Percentiles rank a stretch among this genome's conserved stretches.
phyloP scores from a whole-genome alignment of 2,888 invertebrate species.

The Tetranychus truncatus region DNA sequence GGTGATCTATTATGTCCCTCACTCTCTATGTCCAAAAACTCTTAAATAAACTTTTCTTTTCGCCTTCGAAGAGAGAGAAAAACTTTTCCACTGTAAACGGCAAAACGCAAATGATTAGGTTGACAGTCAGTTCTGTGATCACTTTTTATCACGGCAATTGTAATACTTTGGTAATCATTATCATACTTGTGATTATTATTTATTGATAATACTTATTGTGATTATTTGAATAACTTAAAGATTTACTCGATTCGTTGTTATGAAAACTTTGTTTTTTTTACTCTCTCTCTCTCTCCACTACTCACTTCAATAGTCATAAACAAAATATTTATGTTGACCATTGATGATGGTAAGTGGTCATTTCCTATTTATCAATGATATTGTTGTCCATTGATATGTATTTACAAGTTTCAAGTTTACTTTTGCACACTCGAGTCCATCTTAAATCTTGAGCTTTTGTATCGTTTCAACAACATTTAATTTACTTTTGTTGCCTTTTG shows the following conservation, averaged over 20 bases:
- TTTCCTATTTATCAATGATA: background rate
- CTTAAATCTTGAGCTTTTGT: background rate
- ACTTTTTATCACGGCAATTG: too few species aligned
- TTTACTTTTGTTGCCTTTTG: too few species aligned
- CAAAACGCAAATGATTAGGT: too few species aligned
- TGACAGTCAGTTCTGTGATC: too few species aligned
- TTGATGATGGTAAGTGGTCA: background rate
- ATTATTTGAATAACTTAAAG: too few species aligned
- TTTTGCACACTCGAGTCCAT: background rate
- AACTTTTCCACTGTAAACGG: too few species aligned
- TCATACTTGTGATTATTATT: too few species aligned
- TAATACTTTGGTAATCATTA: too few species aligned
- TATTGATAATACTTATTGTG: too few species aligned
- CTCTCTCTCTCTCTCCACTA: conserved; percentile 6
- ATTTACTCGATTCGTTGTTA: too few species aligned
- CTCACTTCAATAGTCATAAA: background rate
- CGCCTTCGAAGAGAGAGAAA: too few species aligned
- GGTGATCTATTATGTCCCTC: background rate
- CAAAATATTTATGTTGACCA: background rate
- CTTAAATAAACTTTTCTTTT: background rate
- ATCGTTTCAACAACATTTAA: too few species aligned
- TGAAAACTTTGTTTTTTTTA: background rate
- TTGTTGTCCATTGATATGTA: background rate
- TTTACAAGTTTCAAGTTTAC: background rate
- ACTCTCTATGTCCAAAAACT: background rate